A percentile compares a stretch with the other conserved stretches of the same genome.
Conservation (phyloP, 2,888 invertebrate genomes). For the Macrosiphum euphorbiae region DNA sequence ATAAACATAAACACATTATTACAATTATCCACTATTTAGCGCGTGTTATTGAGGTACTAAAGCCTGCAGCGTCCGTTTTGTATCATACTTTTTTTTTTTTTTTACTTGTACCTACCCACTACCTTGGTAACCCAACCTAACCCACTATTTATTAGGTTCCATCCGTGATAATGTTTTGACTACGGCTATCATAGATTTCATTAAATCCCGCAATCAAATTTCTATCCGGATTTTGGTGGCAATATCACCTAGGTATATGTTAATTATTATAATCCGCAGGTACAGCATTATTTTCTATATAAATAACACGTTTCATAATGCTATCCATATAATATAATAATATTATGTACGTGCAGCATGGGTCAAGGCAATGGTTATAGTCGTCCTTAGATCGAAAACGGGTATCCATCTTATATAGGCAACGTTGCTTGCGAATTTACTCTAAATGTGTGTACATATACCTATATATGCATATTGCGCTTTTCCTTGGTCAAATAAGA, state of each 20-base stretch:
- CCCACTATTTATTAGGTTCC: too few species aligned
- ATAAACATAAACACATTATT: not conserved
- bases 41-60: not conserved
- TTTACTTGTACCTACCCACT: not conserved
- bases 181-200: not conserved
- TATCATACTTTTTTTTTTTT: not conserved
- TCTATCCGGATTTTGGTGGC: not conserved
- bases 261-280: not conserved
- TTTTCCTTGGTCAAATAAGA: slow-evolving; percentile 10
- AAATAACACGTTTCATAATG: slow-evolving; percentile 34
- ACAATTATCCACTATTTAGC: not conserved
- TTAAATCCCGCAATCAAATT: not conserved
- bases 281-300: not conserved
- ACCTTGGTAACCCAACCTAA: not conserved
- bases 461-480: not conserved
- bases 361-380: slow-evolving; percentile 32
- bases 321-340: not conserved
- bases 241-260: not conserved
- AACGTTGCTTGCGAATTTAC: slow-evolving; percentile 19
- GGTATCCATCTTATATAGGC: not conserved
- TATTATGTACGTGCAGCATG: not conserved
- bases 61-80: not conserved
- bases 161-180: not conserved
- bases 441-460: not conserved
- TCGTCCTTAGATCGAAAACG: slow-evolving; percentile 36